Conservation (phyloP, 1,140 invertebrate species). For the Procambarus virginalis region DNA sequence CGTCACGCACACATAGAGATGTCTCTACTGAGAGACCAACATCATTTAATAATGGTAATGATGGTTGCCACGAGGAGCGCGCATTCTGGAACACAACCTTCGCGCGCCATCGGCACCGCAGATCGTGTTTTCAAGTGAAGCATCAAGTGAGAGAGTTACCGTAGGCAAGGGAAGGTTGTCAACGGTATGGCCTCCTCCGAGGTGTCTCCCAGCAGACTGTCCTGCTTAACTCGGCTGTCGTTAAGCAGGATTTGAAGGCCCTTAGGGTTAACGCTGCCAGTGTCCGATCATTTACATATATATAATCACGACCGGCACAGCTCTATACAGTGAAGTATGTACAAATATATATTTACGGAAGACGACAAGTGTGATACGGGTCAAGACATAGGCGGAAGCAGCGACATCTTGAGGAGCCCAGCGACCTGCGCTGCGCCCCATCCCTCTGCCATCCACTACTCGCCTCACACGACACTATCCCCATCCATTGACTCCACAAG, state of each 20-base stretch:
- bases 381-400: neutral
- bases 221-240: conserved; percentile 52
- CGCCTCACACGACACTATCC: too few relatives aligned
- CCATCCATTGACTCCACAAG: neutral
- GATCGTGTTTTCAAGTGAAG: too few relatives aligned
- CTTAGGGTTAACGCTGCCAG: conserved; percentile 22
- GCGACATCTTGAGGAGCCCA: neutral
- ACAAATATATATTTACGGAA: conserved; percentile 33
- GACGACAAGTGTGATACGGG: conserved; percentile 50
- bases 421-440: conserved; percentile 19
- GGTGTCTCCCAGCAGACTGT: neutral
- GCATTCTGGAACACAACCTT: too few relatives aligned
- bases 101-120: too few relatives aligned
- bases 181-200: neutral
- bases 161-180: neutral
- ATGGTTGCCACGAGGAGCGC: too few relatives aligned
- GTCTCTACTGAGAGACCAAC: neutral
- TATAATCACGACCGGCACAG: neutral
- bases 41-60: too few relatives aligned
- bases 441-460: neutral
- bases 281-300: conserved; percentile 15
- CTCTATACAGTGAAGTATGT: conserved; percentile 7
- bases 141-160: too few relatives aligned
- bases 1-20: neutral
- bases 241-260: conserved; percentile 33